Conservation (phyloP, 2,888 invertebrate species). For the Pegoplata infirma region DNA sequence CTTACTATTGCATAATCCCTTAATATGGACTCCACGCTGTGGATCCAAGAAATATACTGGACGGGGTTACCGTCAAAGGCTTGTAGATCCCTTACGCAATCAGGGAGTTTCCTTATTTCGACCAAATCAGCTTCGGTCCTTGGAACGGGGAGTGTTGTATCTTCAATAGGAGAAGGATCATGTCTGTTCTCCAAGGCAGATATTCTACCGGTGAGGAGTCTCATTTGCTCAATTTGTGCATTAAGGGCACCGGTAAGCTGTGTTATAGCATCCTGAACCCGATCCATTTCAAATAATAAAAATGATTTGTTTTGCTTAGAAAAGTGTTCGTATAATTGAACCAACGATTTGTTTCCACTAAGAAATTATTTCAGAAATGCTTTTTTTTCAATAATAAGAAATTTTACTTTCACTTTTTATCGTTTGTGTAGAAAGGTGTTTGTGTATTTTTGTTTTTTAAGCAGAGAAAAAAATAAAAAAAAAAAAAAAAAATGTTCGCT, state of each 20-base stretch:
- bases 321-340: no score
- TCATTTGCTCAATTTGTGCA: constrained; percentile 1
- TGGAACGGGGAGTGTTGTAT: background rate
- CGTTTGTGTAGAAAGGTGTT: no score
- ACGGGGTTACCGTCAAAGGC: background rate
- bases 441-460: no score
- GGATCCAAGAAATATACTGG: background rate
- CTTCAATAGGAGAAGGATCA: background rate
- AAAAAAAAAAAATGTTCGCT: no score
- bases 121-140: background rate
- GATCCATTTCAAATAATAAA: no score
- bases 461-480: no score
- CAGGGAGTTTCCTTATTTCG: constrained; percentile 6
- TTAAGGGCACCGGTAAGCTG: constrained; percentile 4
- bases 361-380: no score
- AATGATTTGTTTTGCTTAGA: no score
- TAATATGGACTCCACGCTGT: background rate
- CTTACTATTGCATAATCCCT: background rate
- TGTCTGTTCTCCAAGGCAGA: background rate
- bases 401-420: no score
- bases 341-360: no score
- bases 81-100: background rate
- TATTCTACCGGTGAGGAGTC: background rate
- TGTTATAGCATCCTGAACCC: background rate
- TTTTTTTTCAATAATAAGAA: no score